These are phyloP conservation scores for Zaprionus lineosus DNA, from an alignment of 2,888 invertebrate genomes.

Conservation along the genomic window DNA sequence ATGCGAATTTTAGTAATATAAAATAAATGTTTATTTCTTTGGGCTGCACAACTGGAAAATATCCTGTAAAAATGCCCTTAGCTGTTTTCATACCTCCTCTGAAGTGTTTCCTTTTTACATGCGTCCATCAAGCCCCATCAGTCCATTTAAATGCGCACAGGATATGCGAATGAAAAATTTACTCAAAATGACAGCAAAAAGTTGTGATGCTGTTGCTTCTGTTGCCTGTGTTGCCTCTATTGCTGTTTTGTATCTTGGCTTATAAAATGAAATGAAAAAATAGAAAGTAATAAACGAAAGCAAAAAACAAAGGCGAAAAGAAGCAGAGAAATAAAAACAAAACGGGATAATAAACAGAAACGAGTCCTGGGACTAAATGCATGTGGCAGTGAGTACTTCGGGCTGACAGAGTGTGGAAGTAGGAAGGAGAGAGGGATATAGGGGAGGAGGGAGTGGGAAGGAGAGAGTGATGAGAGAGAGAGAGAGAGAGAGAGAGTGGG, in stretches of 20 bases:
- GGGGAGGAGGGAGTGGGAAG: too few species aligned
- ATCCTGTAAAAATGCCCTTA: conserved; percentile 18
- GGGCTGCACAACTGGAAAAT: neutral
- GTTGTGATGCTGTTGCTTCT: conserved; percentile 46
- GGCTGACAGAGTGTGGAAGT: conserved; percentile 25
- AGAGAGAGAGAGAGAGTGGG: too few species aligned
- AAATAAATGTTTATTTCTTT: conserved; percentile 5
- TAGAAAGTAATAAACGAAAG: conserved; percentile 9
- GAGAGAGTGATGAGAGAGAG: too few species aligned
- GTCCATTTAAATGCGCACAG: neutral
- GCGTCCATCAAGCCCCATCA: neutral
- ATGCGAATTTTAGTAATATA: conserved; percentile 47
- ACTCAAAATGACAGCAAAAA: conserved; percentile 70
- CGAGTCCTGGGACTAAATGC: conserved; percentile 25
- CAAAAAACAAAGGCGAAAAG: too few species aligned
- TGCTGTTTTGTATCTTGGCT: conserved; percentile 42
- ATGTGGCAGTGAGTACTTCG: conserved; percentile 27
- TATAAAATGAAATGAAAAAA: conserved; percentile 5
- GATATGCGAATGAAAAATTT: conserved; percentile 62
- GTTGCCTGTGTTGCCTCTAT: conserved; percentile 9
- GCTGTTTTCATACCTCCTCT: too few species aligned
- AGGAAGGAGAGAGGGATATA: too few species aligned
- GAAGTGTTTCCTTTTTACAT: neutral
- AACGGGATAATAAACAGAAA: conserved; percentile 34
- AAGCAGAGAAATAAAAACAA: too few species aligned